Evolutionary conservation across 2,888 invertebrate species (phyloP).

Genomic region (Brassicogethes aeneus): DNA sequence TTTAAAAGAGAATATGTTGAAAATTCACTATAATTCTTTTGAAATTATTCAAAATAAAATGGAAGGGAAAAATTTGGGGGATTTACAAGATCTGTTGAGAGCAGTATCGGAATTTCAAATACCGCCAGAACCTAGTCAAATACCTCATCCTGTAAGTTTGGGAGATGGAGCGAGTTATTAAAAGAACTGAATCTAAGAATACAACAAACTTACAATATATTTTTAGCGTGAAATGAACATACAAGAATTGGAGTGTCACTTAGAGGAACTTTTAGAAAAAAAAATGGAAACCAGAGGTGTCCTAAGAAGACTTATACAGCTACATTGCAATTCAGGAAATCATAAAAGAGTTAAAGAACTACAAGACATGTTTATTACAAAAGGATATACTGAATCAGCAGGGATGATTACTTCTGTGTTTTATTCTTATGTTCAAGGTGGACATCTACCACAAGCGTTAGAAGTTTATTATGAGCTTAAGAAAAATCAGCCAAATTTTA

Average conservation of each 20-base stretch:
- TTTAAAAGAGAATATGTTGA: slow-evolving; percentile 20
- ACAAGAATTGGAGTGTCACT: slow-evolving; percentile 53
- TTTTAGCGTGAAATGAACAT: slow-evolving; percentile 53
- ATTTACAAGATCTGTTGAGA: no score
- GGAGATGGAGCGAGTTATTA: neutral
- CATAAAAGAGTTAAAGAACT: slow-evolving; percentile 47
- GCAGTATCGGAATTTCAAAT: neutral
- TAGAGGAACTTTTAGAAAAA: slow-evolving; percentile 56
- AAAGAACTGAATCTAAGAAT: no score
- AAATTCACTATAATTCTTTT: slow-evolving; percentile 18
- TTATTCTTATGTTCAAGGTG: slow-evolving; percentile 49
- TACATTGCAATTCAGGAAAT: slow-evolving; percentile 49
- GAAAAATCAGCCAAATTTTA: slow-evolving; percentile 46
- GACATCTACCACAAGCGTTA: slow-evolving; percentile 48
- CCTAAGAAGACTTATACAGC: slow-evolving; percentile 51
- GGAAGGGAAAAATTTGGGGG: neutral
- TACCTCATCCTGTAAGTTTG: slow-evolving; percentile 42
- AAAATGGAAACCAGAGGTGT: slow-evolving; percentile 59
- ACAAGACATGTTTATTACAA: slow-evolving; percentile 44
- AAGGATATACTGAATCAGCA: slow-evolving; percentile 24
- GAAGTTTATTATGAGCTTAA: slow-evolving; percentile 45
- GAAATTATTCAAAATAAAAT: slow-evolving; percentile 16
- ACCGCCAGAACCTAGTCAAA: neutral
- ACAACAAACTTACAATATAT: neutral
- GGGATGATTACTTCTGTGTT: slow-evolving; percentile 60